These are phyloP conservation scores for Caenorhabditis sp. DNA, from an alignment of 2,888 invertebrate genomes.

Conservation along the genomic window DNA sequence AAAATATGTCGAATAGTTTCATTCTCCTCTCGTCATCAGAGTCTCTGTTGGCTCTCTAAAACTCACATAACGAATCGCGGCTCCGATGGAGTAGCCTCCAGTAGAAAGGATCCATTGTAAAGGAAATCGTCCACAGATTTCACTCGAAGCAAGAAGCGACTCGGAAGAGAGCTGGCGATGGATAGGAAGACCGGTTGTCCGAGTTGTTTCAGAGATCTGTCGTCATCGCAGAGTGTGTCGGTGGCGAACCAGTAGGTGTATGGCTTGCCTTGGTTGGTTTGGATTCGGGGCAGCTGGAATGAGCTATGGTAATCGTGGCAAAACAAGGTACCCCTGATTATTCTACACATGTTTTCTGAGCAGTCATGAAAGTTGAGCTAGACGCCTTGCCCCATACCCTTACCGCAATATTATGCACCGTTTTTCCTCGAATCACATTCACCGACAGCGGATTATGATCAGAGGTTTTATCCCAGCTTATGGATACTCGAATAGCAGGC, in stretches of 20 bases:
- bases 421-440: constrained; percentile 15
- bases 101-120: neutral
- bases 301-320: too few species aligned
- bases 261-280: neutral
- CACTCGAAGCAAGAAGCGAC: neutral
- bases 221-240: constrained; percentile 14
- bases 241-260: neutral
- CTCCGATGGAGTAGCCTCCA: neutral
- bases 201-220: neutral
- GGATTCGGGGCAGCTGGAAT: constrained; percentile 13
- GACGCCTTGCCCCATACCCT: neutral
- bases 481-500: neutral
- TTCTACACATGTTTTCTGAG: too few species aligned
- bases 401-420: constrained; percentile 24
- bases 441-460: constrained; percentile 19
- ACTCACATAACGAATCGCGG: neutral
- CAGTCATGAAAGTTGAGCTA: too few species aligned
- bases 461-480: neutral
- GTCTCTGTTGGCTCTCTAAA: too few species aligned
- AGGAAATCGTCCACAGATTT: neutral
- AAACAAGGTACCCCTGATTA: too few species aligned
- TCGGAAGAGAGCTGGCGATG: constrained; percentile 6
- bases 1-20: too few species aligned
- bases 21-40: too few species aligned
- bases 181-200: constrained; percentile 1